These are phyloP conservation scores for Colistium nudipinnis DNA, from an alignment of 2,113 vertebrate species.

Conservation along the genomic window DNA sequence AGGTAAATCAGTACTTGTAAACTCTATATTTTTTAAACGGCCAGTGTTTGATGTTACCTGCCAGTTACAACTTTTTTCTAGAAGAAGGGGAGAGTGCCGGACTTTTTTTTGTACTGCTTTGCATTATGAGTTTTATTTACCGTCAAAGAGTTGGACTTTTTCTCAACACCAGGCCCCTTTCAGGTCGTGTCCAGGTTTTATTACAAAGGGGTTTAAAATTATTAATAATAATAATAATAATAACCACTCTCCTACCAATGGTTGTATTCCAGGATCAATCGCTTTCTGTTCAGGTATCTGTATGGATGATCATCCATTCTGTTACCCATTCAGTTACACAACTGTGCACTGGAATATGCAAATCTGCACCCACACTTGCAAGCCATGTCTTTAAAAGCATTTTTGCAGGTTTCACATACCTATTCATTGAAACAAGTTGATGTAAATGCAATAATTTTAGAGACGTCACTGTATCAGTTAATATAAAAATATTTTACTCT, in stretches of 20 bases:
- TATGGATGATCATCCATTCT: not conserved
- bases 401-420: not conserved
- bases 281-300: not conserved
- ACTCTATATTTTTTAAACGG: not conserved
- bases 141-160: not conserved
- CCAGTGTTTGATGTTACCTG: not conserved
- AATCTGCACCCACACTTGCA: not conserved
- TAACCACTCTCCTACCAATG: not conserved
- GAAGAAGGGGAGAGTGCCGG: not conserved
- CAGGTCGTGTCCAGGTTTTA: not conserved
- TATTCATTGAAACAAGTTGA: too few species aligned
- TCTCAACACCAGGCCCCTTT: not conserved
- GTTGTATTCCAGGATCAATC: not conserved
- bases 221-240: not conserved
- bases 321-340: not conserved
- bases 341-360: not conserved
- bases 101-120: not conserved
- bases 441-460: too few species aligned
- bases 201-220: constrained; percentile 1
- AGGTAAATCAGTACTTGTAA: not conserved
- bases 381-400: not conserved
- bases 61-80: not conserved
- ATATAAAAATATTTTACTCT: too few species aligned
- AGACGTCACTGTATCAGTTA: too few species aligned
- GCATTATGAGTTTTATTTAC: not conserved